Conservation (phyloP, 2,888 invertebrate species). For the Drosophila bunnanda region DNA sequence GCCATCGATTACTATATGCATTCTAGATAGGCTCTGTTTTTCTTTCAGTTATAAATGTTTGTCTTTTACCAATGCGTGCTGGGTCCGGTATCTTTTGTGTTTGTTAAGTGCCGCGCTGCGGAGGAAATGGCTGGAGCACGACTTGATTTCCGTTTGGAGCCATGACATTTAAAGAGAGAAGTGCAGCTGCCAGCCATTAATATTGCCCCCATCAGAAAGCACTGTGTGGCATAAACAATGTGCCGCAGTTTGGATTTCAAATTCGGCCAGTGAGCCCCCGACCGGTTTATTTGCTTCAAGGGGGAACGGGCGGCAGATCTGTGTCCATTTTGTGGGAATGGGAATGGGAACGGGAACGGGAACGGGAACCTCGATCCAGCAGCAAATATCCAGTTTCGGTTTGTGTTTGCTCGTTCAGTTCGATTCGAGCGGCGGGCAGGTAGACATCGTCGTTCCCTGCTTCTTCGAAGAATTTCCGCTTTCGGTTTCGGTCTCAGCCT, state of each 20-base stretch:
- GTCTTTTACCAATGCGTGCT: constrained; percentile 53
- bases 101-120: constrained; percentile 46
- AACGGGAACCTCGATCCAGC: constrained; percentile 71
- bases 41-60: constrained; percentile 57
- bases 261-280: constrained; percentile 72
- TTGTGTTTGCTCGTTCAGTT: constrained; percentile 62
- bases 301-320: not conserved
- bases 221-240: constrained; percentile 67
- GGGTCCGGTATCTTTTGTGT: not conserved
- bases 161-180: constrained; percentile 35
- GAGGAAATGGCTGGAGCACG: constrained; percentile 41
- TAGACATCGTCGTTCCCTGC: constrained; percentile 56
- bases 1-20: constrained; percentile 98
- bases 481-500: constrained; percentile 63
- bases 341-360: constrained; percentile 76
- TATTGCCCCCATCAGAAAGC: constrained; percentile 51
- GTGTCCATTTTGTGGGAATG: constrained; percentile 69
- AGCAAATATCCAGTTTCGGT: constrained; percentile 73
- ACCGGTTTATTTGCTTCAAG: constrained; percentile 30
- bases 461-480: constrained; percentile 53
- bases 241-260: constrained; percentile 63
- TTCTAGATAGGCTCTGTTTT: constrained; percentile 74
- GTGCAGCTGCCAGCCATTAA: constrained; percentile 69
- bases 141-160: constrained; percentile 48
- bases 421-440: constrained; percentile 72